A percentile compares a stretch with the other conserved stretches of the same genome.
These are phyloP conservation scores for Knipowitschia caucasica DNA, from an alignment of 2,797 vertebrate genomes.

Conservation along the genomic window DNA sequence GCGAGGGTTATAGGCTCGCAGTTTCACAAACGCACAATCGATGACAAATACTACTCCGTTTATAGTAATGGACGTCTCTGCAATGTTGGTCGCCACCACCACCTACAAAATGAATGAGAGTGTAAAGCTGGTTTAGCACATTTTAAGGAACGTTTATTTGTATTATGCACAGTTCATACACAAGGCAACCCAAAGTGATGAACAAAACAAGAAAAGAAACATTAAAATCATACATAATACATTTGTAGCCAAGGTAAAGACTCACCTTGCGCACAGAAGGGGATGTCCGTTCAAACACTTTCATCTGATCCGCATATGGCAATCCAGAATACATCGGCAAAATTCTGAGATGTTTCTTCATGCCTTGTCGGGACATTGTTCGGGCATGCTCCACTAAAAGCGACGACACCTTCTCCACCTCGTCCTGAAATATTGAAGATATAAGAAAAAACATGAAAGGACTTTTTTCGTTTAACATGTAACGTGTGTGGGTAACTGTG, in stretches of 20 bases:
- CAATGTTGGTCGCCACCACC: slow-evolving; percentile 95
- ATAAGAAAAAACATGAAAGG: neutral
- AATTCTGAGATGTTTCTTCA: slow-evolving; percentile 93
- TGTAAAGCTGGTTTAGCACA: no score
- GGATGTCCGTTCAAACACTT: slow-evolving; percentile 89
- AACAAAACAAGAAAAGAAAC: no score
- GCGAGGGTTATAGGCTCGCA: slow-evolving; percentile 91
- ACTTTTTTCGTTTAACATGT: no score
- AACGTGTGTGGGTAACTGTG: no score
- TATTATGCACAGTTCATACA: no score
- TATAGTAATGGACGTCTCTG: slow-evolving; percentile 96
- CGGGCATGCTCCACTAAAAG: slow-evolving; percentile 93
- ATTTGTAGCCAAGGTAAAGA: no score
- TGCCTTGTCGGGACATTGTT: slow-evolving; percentile 85
- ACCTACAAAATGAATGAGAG: slow-evolving; percentile 75
- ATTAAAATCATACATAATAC: no score
- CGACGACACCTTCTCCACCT: slow-evolving; percentile 93
- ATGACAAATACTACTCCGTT: slow-evolving; percentile 90
- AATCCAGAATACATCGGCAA: slow-evolving; percentile 97
- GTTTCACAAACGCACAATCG: slow-evolving; percentile 96
- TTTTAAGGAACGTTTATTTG: no score
- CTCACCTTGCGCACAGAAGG: slow-evolving; percentile 90
- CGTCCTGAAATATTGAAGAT: slow-evolving; percentile 76
- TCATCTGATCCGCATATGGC: slow-evolving; percentile 92
- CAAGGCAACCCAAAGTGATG: no score